Evolutionary conservation across 2,113 vertebrate genomes (phyloP), one percentile per base, ranked within the genome.

Genomic region (Takifugu flavidus): DNA sequence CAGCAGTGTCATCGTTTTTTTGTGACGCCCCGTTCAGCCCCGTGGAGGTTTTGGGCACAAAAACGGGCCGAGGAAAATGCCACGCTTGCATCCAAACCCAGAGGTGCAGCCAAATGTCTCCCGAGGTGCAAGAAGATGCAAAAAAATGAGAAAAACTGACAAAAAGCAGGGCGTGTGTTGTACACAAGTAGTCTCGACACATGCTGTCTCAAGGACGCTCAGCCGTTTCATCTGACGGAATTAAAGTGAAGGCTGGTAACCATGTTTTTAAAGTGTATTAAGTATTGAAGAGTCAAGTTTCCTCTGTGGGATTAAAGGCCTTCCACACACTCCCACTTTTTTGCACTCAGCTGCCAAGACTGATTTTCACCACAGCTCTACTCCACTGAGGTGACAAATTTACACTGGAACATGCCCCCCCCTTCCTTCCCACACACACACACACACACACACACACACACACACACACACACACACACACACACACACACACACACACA

Each of bases 231-330:
- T 65, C 29, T 75, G 77, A 82, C 80, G 77, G 59, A 83, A 80
- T 78, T 63, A 53, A 86, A 78, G 62, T 81, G 83, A 88, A 79
- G 62, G 78, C 56, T 76, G 54, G 77, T 82, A 77, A 85, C 74
- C 77, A 67, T 75, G 74, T 80, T 88, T 83, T 84, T 87, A 79
- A 74, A 66, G 65, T 70, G 39, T 57, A 79, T 87, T 55, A 89
- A 88, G 64, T 72, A 89, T 87, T 85, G 25, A 84, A 70, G 72
- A 74, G 66, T 56, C 53, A 14, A 58, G 65, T 59, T 75, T 70
- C 53, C 74, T 63, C 78, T 56, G 28, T 70, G 71, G 83, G 80
- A 74, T 68, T 65, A 43, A 34, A 58, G 28, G 55, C 54, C 39
- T 56, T 78, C 73, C 65, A 62, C 67, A 64, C 44, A 61, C 47